These are phyloP conservation scores for Plebejus melissa DNA, from an alignment of 2,888 invertebrate species.

Conservation along the genomic window DNA sequence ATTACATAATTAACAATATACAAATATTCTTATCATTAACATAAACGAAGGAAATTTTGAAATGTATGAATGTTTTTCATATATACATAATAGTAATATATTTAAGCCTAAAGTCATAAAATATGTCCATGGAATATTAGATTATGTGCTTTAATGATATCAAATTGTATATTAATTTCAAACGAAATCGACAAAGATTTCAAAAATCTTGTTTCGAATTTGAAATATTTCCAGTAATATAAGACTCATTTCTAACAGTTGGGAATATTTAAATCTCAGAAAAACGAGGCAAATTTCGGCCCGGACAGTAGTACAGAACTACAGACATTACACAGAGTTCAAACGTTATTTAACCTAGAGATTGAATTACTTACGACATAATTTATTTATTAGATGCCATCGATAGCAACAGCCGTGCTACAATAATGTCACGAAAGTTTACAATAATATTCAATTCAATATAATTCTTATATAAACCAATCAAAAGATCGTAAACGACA, in stretches of 20 bases:
- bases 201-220: neutral
- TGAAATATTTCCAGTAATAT: neutral
- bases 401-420: constrained; percentile 13
- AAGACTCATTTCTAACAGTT: constrained; percentile 3
- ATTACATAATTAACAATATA: constrained; percentile 65
- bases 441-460: constrained; percentile 28
- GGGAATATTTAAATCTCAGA: constrained; percentile 5
- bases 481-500: constrained; percentile 17
- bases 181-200: neutral
- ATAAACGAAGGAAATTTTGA: constrained; percentile 48
- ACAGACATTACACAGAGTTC: constrained; percentile 9
- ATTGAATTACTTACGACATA: constrained; percentile 26
- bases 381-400: constrained; percentile 25
- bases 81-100: constrained; percentile 52
- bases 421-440: constrained; percentile 3
- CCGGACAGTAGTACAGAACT: neutral
- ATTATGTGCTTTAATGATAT: constrained; percentile 24
- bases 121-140: constrained; percentile 28
- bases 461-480: constrained; percentile 27
- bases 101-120: constrained; percentile 40
- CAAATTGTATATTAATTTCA: neutral
- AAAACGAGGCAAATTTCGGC: neutral
- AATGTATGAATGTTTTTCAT: constrained; percentile 52
- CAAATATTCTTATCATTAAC: constrained; percentile 59
- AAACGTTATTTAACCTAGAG: constrained; percentile 18